Evolutionary conservation across 2,888 invertebrate species (phyloP), one percentile per base, ranked within the genome.

Genomic region (Agonopterix subpropinquella): DNA sequence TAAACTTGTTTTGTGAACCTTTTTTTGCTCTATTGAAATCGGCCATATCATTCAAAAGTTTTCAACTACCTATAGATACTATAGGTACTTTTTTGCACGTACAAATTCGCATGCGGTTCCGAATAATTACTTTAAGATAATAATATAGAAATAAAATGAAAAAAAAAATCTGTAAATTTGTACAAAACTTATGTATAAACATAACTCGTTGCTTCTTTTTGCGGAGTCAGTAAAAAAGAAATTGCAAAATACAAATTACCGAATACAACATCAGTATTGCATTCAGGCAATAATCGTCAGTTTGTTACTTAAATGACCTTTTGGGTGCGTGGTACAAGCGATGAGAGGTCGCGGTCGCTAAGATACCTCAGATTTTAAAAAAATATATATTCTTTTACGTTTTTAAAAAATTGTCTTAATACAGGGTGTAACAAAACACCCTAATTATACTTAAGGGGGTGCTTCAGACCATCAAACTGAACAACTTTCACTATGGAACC

Each of bases 201-300:
- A 51, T 51, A 51, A 48, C 36, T 51, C 48, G 13, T 48, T 28
- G 42, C 11, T 42, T 37, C 48, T 43, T 47, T 51, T 48, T 45
- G 8, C 48, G 42, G 51, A 45, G 46, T 43, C 49, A 55, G 43
- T 49, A 49, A 50, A 54, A 51, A 47, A 45, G 43, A 53, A 45
- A 47, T 48, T 50, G 60, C 57, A 64, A 79, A 67, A 73, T 75
- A 83, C 82, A 84, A 86, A 85, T 85, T 80, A 79, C 77, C 65
- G 68, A 72, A 77, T 70, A 70, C 77, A 66, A 68, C 78, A 77
- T 81, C 80, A 73, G 78, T 85, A 83, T 80, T 65, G 74, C 66
- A 77, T 77, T 72, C 77, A 61, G 61, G 77, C 73, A 78, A 85
- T 85, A 80, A 86, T 82, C 82, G 79, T 85, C 78, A 77, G 79